These are phyloP conservation scores for Drosophila asahinai DNA, from an alignment of 1,140 invertebrate genomes.

Conservation along the genomic window DNA sequence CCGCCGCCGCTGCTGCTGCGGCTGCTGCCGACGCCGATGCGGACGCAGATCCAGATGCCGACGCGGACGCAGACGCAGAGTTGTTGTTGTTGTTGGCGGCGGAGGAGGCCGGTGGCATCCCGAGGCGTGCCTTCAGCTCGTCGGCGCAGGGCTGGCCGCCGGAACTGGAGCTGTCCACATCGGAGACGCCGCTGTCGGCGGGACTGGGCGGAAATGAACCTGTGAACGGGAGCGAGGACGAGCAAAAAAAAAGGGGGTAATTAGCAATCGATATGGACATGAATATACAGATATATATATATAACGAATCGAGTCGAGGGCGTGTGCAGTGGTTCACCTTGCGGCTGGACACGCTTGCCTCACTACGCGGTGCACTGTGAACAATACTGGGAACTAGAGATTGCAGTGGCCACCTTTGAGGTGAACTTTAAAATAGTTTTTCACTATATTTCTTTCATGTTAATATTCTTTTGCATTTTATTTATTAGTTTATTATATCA, in stretches of 20 bases:
- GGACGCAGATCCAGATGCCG: constrained; percentile 21
- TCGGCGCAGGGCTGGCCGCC: constrained; percentile 94
- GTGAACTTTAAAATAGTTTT: neutral
- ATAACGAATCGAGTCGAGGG: constrained; percentile 46
- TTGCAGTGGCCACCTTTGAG: neutral
- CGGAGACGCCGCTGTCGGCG: constrained; percentile 98
- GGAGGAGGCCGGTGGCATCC: constrained; percentile 81
- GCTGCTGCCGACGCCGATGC: constrained; percentile 69
- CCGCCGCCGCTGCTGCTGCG: constrained; percentile 63
- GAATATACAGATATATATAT: constrained; percentile 8
- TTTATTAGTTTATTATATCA: neutral
- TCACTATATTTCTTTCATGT: neutral
- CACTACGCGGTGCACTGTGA: constrained; percentile 15
- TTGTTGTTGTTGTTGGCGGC: constrained; percentile 19
- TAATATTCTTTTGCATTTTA: neutral
- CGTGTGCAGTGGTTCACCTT: constrained; percentile 72
- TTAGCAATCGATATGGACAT: constrained; percentile 32
- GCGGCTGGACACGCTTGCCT: constrained; percentile 42
- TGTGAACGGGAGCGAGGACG: constrained; percentile 62
- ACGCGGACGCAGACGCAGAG: constrained; percentile 9
- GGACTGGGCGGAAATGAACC: constrained; percentile 98
- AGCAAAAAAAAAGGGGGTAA: constrained; percentile 37
- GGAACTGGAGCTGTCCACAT: constrained; percentile 97
- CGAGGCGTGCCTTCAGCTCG: constrained; percentile 93
- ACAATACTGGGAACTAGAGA: constrained; percentile 4